Conservation (phyloP, 2,888 invertebrate genomes). For the Lochmaea capreae region DNA sequence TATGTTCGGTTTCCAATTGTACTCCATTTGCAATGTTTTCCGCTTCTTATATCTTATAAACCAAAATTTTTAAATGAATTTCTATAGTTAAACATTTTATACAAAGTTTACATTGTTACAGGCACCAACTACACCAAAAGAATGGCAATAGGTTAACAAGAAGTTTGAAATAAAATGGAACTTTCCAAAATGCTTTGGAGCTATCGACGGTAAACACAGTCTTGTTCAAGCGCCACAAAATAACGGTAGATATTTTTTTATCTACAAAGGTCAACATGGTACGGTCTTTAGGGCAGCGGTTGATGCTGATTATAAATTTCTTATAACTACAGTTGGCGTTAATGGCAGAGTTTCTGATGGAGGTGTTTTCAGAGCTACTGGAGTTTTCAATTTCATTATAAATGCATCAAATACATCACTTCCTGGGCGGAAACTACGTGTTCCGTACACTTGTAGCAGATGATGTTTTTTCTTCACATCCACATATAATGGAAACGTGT, state of each 20-base stretch:
- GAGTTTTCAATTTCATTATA: constrained; percentile 35
- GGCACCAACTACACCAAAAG: constrained; percentile 32
- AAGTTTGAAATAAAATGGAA: constrained; percentile 41
- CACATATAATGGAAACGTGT: constrained; percentile 39
- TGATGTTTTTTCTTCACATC: constrained; percentile 41
- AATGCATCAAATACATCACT: constrained; percentile 27
- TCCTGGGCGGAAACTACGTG: constrained; percentile 32
- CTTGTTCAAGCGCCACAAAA: constrained; percentile 40
- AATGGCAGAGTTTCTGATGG: constrained; percentile 42
- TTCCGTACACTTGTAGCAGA: constrained; percentile 37
- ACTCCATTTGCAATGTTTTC: neutral
- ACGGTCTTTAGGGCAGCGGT: constrained; percentile 34
- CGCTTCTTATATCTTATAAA: neutral
- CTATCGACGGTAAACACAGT: constrained; percentile 41
- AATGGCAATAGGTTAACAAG: constrained; percentile 33
- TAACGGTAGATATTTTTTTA: constrained; percentile 30
- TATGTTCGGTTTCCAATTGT: constrained; percentile 1
- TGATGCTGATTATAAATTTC: neutral
- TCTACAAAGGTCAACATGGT: constrained; percentile 23
- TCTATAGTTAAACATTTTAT: neutral
- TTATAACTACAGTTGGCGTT: constrained; percentile 30
- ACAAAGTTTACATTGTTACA: constrained; percentile 13
- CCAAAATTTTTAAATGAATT: neutral
- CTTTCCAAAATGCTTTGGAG: constrained; percentile 41
- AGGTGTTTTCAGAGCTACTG: constrained; percentile 38